Evolutionary conservation across 2,888 invertebrate genomes (phyloP).

Genomic region (Ophraella communa): DNA sequence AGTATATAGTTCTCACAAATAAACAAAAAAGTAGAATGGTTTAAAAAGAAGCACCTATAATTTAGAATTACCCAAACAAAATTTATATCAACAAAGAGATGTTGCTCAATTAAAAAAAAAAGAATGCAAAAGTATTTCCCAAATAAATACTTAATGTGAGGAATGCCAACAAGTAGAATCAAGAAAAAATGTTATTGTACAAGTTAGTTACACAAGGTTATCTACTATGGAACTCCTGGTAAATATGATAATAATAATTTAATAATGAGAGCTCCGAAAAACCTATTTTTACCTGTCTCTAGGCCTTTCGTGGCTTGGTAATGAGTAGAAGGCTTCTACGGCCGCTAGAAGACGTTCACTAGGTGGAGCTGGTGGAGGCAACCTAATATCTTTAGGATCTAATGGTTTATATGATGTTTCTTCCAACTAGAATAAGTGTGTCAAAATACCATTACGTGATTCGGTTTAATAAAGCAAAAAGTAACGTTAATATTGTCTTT

Average conservation of each 20-base stretch:
- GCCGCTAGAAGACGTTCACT: constrained; percentile 91
- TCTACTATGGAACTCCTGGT: constrained; percentile 11
- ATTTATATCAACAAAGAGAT: no score
- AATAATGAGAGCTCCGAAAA: constrained; percentile 26
- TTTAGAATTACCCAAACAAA: no score
- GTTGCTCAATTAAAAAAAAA: no score
- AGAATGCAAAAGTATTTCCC: no score
- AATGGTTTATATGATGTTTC: constrained; percentile 89
- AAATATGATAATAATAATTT: not conserved
- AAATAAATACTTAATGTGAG: no score
- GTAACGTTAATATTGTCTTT: not conserved
- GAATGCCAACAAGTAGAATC: no score
- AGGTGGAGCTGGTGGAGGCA: constrained; percentile 95
- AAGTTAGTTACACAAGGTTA: no score
- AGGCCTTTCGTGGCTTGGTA: constrained; percentile 93
- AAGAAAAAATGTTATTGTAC: no score
- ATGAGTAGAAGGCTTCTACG: constrained; percentile 94
- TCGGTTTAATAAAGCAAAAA: constrained; percentile 2
- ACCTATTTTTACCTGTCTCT: constrained; percentile 76
- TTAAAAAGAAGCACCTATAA: no score
- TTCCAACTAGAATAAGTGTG: constrained; percentile 69
- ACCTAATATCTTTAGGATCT: constrained; percentile 86
- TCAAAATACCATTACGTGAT: constrained; percentile 40
- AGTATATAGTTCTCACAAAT: no score
- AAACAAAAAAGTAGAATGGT: no score